Evolutionary conservation across 2,113 vertebrate species (phyloP).

Genomic region (Tupaia chinensis): DNA sequence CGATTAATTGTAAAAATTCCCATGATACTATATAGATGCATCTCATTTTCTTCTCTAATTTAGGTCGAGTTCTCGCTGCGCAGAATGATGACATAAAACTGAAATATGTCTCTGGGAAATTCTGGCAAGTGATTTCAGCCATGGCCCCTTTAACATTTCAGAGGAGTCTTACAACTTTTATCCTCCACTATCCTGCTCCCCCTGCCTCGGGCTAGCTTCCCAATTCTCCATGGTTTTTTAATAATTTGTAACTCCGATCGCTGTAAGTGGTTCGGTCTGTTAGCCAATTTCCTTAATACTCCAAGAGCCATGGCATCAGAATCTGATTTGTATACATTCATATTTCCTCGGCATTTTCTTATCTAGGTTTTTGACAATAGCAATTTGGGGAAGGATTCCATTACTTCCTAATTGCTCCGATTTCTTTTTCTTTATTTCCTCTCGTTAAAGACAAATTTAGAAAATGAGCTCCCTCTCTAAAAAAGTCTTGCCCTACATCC

Average conservation of each 20-base stretch:
- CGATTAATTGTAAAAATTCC: background rate
- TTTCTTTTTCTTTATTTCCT: conserved; percentile 45
- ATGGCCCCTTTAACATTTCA: background rate
- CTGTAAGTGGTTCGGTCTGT: background rate
- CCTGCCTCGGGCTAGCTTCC: background rate
- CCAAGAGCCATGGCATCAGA: background rate
- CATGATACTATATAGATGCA: background rate
- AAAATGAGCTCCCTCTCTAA: background rate
- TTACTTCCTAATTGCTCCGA: conserved; percentile 30
- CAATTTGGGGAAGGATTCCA: conserved; percentile 45
- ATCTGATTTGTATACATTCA: background rate
- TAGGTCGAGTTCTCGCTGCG: conserved; percentile 13
- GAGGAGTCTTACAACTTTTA: background rate
- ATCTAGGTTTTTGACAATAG: conserved; percentile 58
- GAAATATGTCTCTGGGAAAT: background rate
- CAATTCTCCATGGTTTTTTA: background rate
- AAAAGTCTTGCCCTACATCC: background rate
- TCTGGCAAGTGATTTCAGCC: background rate
- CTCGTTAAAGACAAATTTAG: conserved; percentile 27
- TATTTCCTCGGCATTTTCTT: background rate
- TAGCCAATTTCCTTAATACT: conserved; percentile 40
- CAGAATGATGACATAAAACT: background rate
- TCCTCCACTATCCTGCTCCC: background rate
- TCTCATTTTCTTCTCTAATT: conserved; percentile 39
- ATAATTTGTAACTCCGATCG: conserved; percentile 43